These are phyloP conservation scores for Ostrea denselamellosa DNA, from an alignment of 1,140 invertebrate species.

Conservation along the genomic window DNA sequence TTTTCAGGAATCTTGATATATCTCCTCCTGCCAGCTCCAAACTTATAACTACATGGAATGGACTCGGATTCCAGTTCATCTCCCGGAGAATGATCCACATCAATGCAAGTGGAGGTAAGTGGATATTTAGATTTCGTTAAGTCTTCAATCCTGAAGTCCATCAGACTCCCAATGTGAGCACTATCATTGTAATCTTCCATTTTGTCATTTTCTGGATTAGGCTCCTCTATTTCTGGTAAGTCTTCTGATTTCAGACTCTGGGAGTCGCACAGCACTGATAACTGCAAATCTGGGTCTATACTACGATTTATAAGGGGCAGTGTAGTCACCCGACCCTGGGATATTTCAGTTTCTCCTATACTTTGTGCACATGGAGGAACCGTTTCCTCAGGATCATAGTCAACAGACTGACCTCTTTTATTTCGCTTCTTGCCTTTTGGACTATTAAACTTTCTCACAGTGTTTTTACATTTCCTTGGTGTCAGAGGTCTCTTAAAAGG, in stretches of 20 bases:
- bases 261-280: conserved; percentile 57
- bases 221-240: conserved; percentile 11
- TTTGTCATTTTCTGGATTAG: not conserved
- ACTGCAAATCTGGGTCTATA: conserved; percentile 57
- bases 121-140: conserved; percentile 9
- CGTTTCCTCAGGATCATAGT: conserved; percentile 53
- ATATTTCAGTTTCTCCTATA: not conserved
- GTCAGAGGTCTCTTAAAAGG: conserved; percentile 54
- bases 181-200: not conserved
- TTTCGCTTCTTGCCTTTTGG: not conserved
- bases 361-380: conserved; percentile 31
- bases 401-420: not conserved
- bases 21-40: conserved; percentile 44
- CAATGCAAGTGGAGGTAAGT: conserved; percentile 52
- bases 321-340: not conserved
- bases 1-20: conserved; percentile 12
- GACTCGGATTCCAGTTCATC: conserved; percentile 43
- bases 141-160: conserved; percentile 1
- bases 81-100: conserved; percentile 37
- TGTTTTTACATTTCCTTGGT: conserved; percentile 42
- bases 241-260: conserved; percentile 32
- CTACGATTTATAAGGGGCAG: conserved; percentile 54
- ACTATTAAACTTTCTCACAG: not conserved
- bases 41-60: conserved; percentile 54
- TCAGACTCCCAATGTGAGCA: not conserved